phyloP scores from a whole-genome alignment of 2,797 vertebrate species.

The Botia kubotai region DNA sequence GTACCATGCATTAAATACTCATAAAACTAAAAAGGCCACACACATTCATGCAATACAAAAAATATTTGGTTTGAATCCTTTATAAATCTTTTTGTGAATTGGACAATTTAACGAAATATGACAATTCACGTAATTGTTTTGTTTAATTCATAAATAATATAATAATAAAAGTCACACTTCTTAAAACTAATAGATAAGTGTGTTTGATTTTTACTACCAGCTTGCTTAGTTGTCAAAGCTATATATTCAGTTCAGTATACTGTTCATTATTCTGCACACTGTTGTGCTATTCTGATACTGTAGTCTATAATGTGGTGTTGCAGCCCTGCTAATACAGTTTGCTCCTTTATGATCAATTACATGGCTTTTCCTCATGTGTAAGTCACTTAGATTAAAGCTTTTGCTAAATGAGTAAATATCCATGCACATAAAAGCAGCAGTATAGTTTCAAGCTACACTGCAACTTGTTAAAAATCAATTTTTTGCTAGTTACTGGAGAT shows the following conservation, averaged over 20 bases:
- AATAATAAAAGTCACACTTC: no score
- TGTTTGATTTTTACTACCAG: neutral
- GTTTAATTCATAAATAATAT: no score
- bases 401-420: neutral
- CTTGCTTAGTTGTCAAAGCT: neutral
- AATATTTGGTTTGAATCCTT: no score
- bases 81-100: no score
- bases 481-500: neutral
- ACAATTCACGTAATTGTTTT: no score
- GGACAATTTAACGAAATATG: no score
- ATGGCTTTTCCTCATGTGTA: neutral
- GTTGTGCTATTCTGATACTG: neutral
- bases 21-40: no score
- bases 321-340: no score
- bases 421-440: neutral
- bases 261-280: neutral
- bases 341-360: neutral
- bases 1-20: no score
- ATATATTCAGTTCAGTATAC: neutral
- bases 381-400: neutral
- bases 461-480: neutral
- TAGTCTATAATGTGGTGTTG: neutral
- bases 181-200: neutral
- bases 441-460: neutral
- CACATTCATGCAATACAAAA: no score